Percentiles rank a stretch among this genome's conserved stretches.
phyloP scores from a whole-genome alignment of 1,140 invertebrate genomes.

The Brachionus manjavacas region DNA sequence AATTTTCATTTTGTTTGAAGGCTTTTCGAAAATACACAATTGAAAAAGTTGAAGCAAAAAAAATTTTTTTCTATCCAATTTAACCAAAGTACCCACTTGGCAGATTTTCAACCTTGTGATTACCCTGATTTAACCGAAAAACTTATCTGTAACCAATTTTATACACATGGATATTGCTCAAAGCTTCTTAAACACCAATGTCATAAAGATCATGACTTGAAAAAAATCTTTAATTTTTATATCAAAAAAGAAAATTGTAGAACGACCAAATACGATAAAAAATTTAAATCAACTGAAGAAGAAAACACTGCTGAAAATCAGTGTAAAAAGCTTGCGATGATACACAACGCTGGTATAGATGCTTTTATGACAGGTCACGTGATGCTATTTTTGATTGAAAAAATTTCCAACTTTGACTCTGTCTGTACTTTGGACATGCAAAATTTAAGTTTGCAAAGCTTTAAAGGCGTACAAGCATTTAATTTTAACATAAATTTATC shows the following conservation, averaged over 20 bases:
- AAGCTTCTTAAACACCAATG: conserved; percentile 50
- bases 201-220: conserved; percentile 55
- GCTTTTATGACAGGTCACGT: conserved; percentile 60
- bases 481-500: conserved; percentile 54
- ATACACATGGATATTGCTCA: conserved; percentile 55
- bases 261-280: background rate
- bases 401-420: conserved; percentile 44
- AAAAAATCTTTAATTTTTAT: conserved; percentile 49
- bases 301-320: background rate
- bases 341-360: conserved; percentile 58
- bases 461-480: conserved; percentile 45
- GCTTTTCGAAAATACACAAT: background rate
- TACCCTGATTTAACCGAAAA: background rate
- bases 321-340: background rate
- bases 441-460: conserved; percentile 26
- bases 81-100: background rate
- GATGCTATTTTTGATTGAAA: conserved; percentile 50
- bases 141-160: conserved; percentile 42
- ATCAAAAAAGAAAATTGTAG: conserved; percentile 44
- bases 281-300: background rate
- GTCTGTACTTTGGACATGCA: background rate
- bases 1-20: background rate
- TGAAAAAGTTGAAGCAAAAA: background rate
- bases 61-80: background rate
- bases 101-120: background rate